phyloP scores from a whole-genome alignment of 2,113 vertebrate genomes.

The Xyrauchen texanus region DNA sequence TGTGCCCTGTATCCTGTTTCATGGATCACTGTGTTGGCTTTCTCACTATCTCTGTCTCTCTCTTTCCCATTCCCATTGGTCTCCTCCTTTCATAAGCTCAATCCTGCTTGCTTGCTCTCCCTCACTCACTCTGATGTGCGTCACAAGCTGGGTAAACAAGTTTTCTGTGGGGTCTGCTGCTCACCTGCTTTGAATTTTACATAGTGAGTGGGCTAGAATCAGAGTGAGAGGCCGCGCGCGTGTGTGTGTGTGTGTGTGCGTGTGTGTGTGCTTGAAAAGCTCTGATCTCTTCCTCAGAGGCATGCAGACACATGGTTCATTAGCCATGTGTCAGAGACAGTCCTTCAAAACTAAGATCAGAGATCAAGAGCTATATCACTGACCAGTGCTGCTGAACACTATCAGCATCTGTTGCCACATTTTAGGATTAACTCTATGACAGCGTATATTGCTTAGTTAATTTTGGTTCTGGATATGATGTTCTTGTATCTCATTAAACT shows the following conservation, averaged over 20 bases:
- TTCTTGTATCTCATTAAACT: no score
- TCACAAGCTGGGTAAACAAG: slow-evolving; percentile 30
- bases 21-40: slow-evolving; percentile 23
- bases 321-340: slow-evolving; percentile 16
- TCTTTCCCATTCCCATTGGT: slow-evolving; percentile 21
- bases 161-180: slow-evolving; percentile 5
- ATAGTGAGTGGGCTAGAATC: slow-evolving; percentile 1
- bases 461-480: no score
- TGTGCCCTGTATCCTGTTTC: slow-evolving; percentile 38
- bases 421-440: not conserved
- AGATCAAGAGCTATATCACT: not conserved
- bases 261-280: slow-evolving; percentile 17
- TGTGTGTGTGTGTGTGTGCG: not conserved
- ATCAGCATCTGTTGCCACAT: slow-evolving; percentile 11
- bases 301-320: slow-evolving; percentile 22
- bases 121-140: slow-evolving; percentile 19
- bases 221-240: not conserved
- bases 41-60: slow-evolving; percentile 13
- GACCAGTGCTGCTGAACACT: slow-evolving; percentile 13
- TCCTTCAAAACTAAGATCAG: slow-evolving; percentile 13
- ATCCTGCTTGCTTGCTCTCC: slow-evolving; percentile 17
- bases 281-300: slow-evolving; percentile 22
- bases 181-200: slow-evolving; percentile 37
- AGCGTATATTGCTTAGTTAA: no score
- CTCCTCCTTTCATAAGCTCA: slow-evolving; percentile 9